A percentile compares a stretch with the other conserved stretches of the same genome.
These are phyloP conservation scores for Arenaria interpres DNA, from an alignment of 2,113 vertebrate species.

Conservation along the genomic window DNA sequence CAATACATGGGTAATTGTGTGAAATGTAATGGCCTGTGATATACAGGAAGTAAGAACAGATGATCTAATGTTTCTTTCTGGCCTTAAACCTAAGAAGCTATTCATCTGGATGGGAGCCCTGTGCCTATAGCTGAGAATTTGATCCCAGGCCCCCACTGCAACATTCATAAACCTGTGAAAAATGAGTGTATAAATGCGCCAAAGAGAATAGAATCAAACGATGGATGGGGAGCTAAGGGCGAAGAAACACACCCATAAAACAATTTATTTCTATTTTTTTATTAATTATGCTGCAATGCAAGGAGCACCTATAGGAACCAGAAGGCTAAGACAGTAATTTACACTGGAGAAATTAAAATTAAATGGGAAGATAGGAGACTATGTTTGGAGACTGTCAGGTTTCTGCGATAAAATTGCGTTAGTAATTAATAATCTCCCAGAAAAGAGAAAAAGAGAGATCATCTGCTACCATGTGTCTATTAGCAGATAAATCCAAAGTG, in stretches of 20 bases:
- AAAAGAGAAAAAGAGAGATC: slow-evolving; percentile 52
- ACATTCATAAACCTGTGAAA: slow-evolving; percentile 38
- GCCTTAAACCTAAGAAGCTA: slow-evolving; percentile 49
- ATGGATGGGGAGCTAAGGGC: neutral
- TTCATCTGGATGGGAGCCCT: slow-evolving; percentile 26
- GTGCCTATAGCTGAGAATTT: slow-evolving; percentile 27
- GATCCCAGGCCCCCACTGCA: neutral
- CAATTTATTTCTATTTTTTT: neutral
- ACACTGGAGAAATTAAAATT: slow-evolving; percentile 37
- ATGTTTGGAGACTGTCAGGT: slow-evolving; percentile 61
- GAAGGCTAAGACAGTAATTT: slow-evolving; percentile 9
- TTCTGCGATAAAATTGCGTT: slow-evolving; percentile 51
- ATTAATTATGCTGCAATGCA: neutral
- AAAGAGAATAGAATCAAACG: slow-evolving; percentile 7
- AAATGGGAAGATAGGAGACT: neutral
- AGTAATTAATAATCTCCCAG: slow-evolving; percentile 71
- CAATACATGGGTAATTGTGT: slow-evolving; percentile 40
- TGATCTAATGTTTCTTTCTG: slow-evolving; percentile 55
- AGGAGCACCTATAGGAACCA: slow-evolving; percentile 15
- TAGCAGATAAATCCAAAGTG: slow-evolving; percentile 74
- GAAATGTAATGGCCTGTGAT: slow-evolving; percentile 59
- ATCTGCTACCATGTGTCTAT: slow-evolving; percentile 69
- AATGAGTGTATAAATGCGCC: neutral
- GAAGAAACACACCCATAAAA: neutral
- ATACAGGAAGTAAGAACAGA: slow-evolving; percentile 42